A percentile compares a stretch with the other conserved stretches of the same genome.
These are phyloP conservation scores for Zoanthus sansibaricus DNA, from an alignment of 92 coral and sea anemone species.

Conservation along the genomic window DNA sequence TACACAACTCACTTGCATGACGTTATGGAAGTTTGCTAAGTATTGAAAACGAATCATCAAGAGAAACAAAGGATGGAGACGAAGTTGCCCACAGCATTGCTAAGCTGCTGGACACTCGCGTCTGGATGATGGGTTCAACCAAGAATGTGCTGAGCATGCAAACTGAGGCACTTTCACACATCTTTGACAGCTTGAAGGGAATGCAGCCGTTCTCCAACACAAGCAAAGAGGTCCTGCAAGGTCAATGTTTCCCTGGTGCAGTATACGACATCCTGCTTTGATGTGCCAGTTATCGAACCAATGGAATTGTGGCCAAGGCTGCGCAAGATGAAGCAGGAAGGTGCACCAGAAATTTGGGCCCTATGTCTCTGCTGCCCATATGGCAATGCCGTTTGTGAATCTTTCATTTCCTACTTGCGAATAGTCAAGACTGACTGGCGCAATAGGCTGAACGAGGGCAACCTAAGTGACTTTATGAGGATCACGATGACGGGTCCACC, in stretches of 20 bases:
- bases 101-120: slow-evolving; percentile 64
- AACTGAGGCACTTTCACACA: slow-evolving; percentile 57
- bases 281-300: slow-evolving; percentile 64
- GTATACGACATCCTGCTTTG: slow-evolving; percentile 68
- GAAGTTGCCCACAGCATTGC: slow-evolving; percentile 67
- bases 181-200: slow-evolving; percentile 68
- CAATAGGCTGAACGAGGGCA: slow-evolving; percentile 68
- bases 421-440: slow-evolving; percentile 72
- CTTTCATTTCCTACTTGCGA: slow-evolving; percentile 65
- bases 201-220: slow-evolving; percentile 53
- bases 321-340: slow-evolving; percentile 66
- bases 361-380: slow-evolving; percentile 74
- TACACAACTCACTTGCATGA: slow-evolving; percentile 59
- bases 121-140: slow-evolving; percentile 67
- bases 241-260: slow-evolving; percentile 68
- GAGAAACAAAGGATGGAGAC: slow-evolving; percentile 64
- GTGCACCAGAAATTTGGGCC: slow-evolving; percentile 60
- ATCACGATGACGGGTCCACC: slow-evolving; percentile 76
- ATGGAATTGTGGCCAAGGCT: slow-evolving; percentile 78
- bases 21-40: slow-evolving; percentile 65
- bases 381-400: slow-evolving; percentile 68
- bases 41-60: slow-evolving; percentile 57
- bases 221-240: slow-evolving; percentile 65
- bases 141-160: slow-evolving; percentile 60
- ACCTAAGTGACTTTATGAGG: slow-evolving; percentile 62